Conservation (phyloP, 2,888 invertebrate species). For the Lumbricus terrestris region DNA sequence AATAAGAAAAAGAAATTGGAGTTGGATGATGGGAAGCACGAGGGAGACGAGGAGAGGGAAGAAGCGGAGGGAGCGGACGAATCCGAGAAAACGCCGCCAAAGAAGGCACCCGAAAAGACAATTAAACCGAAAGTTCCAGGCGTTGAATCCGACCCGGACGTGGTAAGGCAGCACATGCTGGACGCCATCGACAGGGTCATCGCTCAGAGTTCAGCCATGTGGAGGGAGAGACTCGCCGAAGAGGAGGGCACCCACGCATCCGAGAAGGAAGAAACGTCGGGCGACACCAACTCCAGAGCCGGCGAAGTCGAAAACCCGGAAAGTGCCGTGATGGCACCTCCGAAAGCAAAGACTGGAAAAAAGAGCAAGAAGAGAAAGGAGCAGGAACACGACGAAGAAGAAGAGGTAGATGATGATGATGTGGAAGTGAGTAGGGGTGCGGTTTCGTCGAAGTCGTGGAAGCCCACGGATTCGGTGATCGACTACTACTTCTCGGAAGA, state of each 20-base stretch:
- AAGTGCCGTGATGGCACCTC: not conserved
- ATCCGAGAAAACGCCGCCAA: not conserved
- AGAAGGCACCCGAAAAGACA: not conserved
- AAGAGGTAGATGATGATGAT: conserved; percentile 11
- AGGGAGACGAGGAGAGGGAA: not conserved
- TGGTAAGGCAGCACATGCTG: not conserved
- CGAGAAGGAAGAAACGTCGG: not conserved
- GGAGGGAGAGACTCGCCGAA: not conserved
- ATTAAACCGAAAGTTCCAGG: not conserved
- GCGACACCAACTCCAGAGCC: not conserved
- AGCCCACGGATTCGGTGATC: not conserved
- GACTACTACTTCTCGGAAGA: not conserved
- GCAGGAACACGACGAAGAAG: not conserved
- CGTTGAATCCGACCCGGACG: not conserved
- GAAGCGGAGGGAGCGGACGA: not conserved
- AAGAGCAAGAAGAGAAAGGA: not conserved
- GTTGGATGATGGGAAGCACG: not conserved
- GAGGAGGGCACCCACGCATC: not conserved
- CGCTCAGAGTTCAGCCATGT: not conserved
- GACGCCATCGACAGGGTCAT: not conserved
- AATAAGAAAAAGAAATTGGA: not conserved
- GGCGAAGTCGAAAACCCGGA: not conserved
- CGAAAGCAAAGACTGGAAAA: not conserved
- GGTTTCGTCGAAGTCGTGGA: not conserved
- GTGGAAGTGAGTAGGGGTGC: not conserved